Evolutionary conservation across 2,113 vertebrate species (phyloP), one percentile per base, ranked within the genome.

Genomic region (Ginglymostoma cirratum): DNA sequence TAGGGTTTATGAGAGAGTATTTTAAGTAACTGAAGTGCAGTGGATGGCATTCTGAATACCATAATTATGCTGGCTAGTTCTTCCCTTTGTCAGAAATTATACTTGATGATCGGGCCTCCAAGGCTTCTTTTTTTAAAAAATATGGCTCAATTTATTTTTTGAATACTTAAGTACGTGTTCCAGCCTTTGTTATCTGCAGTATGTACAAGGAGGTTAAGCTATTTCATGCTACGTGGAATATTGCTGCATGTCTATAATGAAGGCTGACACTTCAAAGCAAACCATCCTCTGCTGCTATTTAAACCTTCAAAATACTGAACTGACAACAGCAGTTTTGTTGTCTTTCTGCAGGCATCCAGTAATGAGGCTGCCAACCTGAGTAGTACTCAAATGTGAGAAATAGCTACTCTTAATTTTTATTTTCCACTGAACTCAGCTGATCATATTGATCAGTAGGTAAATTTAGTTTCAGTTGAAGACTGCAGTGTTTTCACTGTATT

Each of bases 401-500:
- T 97, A 98, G 97, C 97, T 98, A 97, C 97, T 97, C 98, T 98
- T 98, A 97, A 97, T 97, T 96, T 70, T 86, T 96, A 86, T 95
- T 96, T 48, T 96, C 98, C 98, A 98, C 98, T 98, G 97, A 98
- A 98, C 98, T 97, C 98, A 98, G 97, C 99, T 99, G 99, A 99
- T 99, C 99, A 99, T 99, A 99, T 99, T 99, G 99, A 99, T 99
- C 99, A 98, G 99, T 98, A 97, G 97, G 97, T 98, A 98, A 98
- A 98, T 97, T 97, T 98, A 98, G 98, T 98, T 98, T 98, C 97
- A 97, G 97, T 97, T 98, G 98, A 97, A 96, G 97, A 98, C 98
- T 98, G 98, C 99, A 98, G 99, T 99, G 99, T 98, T 98, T 98
- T 98, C 98, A 99, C 98, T 99, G 99, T 98, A 98, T 98, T 98